Conservation (phyloP, 2,888 invertebrate species). For the Escarpia spicata region DNA sequence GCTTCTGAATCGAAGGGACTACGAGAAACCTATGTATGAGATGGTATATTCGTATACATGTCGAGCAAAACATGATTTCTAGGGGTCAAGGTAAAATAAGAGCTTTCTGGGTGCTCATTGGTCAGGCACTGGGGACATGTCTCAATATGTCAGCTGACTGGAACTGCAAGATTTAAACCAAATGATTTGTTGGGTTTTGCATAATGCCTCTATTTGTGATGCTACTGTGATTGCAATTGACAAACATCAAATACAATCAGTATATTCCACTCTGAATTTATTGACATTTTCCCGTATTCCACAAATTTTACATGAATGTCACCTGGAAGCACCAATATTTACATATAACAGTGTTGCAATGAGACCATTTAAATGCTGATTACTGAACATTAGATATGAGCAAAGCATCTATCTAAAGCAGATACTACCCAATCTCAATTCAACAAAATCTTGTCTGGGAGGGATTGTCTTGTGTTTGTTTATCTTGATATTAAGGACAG, state of each 20-base stretch:
- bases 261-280: background rate
- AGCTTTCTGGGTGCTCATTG: too few relatives aligned
- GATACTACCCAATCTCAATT: background rate
- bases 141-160: too few relatives aligned
- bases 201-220: background rate
- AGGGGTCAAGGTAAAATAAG: too few relatives aligned
- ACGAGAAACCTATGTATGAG: too few relatives aligned
- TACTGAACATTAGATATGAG: background rate
- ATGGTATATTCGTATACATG: too few relatives aligned
- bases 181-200: background rate
- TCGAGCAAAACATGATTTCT: too few relatives aligned
- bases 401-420: background rate
- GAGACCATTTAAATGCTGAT: background rate
- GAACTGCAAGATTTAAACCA: background rate
- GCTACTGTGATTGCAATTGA: background rate
- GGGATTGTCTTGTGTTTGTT: background rate
- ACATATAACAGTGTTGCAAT: background rate
- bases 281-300: background rate
- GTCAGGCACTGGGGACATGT: too few relatives aligned
- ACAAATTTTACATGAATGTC: background rate
- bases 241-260: background rate
- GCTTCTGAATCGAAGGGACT: too few relatives aligned
- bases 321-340: slow-evolving; percentile 13
- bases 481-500: background rate
- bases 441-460: background rate